A percentile compares a stretch with the other conserved stretches of the same genome.
Conservation (phyloP, 1,140 invertebrate genomes). For the Drosophila neocordata region DNA sequence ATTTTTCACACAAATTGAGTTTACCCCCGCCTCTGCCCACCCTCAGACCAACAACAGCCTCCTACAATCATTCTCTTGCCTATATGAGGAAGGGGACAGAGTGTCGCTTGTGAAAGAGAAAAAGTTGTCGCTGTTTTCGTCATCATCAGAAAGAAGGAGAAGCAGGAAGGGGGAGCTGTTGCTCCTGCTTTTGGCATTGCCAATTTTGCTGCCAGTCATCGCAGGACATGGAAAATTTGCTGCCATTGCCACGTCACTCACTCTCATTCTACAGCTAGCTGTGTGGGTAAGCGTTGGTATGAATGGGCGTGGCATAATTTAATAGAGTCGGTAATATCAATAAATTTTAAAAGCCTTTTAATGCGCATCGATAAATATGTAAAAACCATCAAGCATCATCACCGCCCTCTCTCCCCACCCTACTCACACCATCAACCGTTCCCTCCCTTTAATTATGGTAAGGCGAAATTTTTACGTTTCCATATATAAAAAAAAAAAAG, state of each 20-base stretch:
- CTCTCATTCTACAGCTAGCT: constrained; percentile 46
- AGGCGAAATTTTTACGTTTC: constrained; percentile 28
- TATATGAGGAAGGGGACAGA: background rate
- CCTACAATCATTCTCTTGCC: background rate
- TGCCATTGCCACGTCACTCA: constrained; percentile 76
- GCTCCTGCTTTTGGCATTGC: constrained; percentile 67
- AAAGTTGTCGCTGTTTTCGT: constrained; percentile 33
- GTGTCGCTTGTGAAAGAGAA: constrained; percentile 10
- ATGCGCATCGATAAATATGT: constrained; percentile 75
- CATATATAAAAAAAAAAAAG: no score
- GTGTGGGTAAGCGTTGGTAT: background rate
- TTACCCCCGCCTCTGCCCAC: constrained; percentile 44
- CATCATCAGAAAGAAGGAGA: background rate
- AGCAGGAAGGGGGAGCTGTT: constrained; percentile 5
- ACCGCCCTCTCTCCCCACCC: background rate
- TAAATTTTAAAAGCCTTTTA: constrained; percentile 81
- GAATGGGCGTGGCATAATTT: constrained; percentile 66
- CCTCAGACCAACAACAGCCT: background rate
- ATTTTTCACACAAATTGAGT: constrained; percentile 78
- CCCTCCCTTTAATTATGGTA: constrained; percentile 51
- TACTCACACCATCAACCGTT: background rate
- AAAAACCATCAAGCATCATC: constrained; percentile 45
- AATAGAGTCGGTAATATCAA: constrained; percentile 80
- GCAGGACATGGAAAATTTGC: constrained; percentile 72
- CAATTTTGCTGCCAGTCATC: constrained; percentile 79